Evolutionary conservation across 2,113 vertebrate species (phyloP), one percentile per base, ranked within the genome.

Genomic region (Suncus etruscus): DNA sequence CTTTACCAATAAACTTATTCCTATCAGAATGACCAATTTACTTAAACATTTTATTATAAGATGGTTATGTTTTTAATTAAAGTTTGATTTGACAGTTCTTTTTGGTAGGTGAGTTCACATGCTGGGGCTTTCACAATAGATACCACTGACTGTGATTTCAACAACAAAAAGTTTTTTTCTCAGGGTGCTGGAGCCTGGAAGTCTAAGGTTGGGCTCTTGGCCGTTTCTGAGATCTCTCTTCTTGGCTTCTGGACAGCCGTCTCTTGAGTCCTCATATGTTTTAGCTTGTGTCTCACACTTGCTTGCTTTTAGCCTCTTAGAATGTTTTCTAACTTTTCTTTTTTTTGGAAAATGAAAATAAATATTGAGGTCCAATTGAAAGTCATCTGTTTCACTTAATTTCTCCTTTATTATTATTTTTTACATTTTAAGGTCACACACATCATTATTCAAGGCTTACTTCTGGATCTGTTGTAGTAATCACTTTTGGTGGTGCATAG

Each of bases 31-130:
- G 32, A 18, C 27, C 22, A 90, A 85, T 45, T 58, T 1, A 1
- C 65, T 92, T 86, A 22, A 76, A 58, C 16, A 87, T 90, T 91
- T 74, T 74, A 70, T 91, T 61, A 58, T 27, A 48, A 25, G 39
- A 8, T 63, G 51, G 3, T 11, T 47, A 25, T 69, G 29, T 48
- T 50, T 78, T 93, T 69, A 70, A 45, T 32, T 93, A 29, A 51
- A 90, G 65, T 45, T 11, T 22, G 10, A 3, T 39, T 10, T 20
- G 70, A 73, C 11, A 11, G 4, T 11, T 80, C 74, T 95, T 83
- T 16, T 54, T 58, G 1, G 1, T 58, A 39, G 7, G 27, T 22
- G 0, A 76, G 14, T 72, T 81, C 39, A 4, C 50, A 77, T 65
- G 14, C 76, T 74, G 76, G 65, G 54, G 20, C 11, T 73, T 25